These are phyloP conservation scores for Sycobia sp. DNA, from an alignment of 1,140 invertebrate species.

Conservation along the genomic window DNA sequence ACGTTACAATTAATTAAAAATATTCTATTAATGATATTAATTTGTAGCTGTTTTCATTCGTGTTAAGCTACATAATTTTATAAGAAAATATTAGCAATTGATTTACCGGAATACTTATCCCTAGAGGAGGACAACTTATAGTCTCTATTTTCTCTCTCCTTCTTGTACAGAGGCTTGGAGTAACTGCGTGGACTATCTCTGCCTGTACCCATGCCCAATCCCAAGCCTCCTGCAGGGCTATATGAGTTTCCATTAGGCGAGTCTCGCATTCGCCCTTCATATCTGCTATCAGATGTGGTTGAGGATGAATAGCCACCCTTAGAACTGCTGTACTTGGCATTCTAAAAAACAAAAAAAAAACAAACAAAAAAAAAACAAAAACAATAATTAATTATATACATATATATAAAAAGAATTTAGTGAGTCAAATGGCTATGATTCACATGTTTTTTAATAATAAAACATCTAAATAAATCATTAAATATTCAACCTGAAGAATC, in stretches of 20 bases:
- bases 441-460: no score
- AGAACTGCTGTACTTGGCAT: slow-evolving; percentile 76
- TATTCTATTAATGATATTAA: no score
- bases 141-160: slow-evolving; percentile 90
- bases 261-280: slow-evolving; percentile 70
- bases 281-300: slow-evolving; percentile 61
- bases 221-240: slow-evolving; percentile 68
- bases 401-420: no score
- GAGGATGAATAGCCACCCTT: slow-evolving; percentile 69
- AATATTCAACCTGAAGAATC: slow-evolving; percentile 2
- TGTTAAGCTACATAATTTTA: no score
- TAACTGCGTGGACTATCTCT: slow-evolving; percentile 71
- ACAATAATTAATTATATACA: no score
- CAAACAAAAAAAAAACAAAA: slow-evolving; percentile 3
- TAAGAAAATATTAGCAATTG: no score
- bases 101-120: slow-evolving; percentile 81
- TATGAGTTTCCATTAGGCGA: slow-evolving; percentile 77
- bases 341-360: slow-evolving; percentile 60
- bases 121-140: slow-evolving; percentile 78
- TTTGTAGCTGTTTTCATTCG: no score
- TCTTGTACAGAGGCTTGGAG: slow-evolving; percentile 82
- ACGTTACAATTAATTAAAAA: no score
- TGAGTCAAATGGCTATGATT: no score
- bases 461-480: no score
- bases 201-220: slow-evolving; percentile 66